Base-by-base conservation (phyloP, 2,797 vertebrate species). In the Macrochelys suwanniensis region DNA sequence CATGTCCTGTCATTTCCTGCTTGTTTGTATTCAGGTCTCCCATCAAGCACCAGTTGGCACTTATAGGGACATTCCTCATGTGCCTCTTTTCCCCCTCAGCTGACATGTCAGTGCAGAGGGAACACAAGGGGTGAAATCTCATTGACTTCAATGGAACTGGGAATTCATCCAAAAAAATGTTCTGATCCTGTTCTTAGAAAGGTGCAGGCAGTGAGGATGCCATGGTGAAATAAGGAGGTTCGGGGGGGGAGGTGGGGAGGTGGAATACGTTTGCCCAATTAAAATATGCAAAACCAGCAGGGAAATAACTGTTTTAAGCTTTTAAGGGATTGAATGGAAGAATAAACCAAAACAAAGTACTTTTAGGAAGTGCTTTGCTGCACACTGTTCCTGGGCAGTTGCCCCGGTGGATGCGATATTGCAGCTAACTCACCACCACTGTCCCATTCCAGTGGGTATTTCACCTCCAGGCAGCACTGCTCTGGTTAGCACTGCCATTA, bases 191-290 rank as follows among this genome's bases (percentile, higher is more conserved):
- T 28, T 76, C 45, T 28, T 28, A 26, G 5, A 76, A 28, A 26
- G 26, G 23, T 45, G 74, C 25, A 28, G 42, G 45, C 42, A 16
- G 5, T 76, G 26, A 28, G 45, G 26, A 76, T 28, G 74, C 0
- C 0, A 2, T 83, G 56, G 1, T 16, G 4, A 80, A 57, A 56
- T 57, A 56, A 11, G 16, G 10, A 4, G 51, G 21, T 5, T 80
- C 2, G 21, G 16, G 37, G 6, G 37, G 37, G 16, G 10, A 4
- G 51, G 21, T 5, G 77, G 2, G 21, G 16, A 33, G 6, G 11
- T 80, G 56, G 4, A 74, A 11, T 53, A 7, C 6, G 31, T 49
- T 83, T 80, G 1, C 7, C 50, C 0, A 1, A n/a, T 25, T 47
- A 0, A 0, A 10, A 21, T 37, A 23, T 23, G 57, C 23, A 65